Base-by-base conservation (phyloP, 2,797 vertebrate species). In the Platyrinchus mystaceus region DNA sequence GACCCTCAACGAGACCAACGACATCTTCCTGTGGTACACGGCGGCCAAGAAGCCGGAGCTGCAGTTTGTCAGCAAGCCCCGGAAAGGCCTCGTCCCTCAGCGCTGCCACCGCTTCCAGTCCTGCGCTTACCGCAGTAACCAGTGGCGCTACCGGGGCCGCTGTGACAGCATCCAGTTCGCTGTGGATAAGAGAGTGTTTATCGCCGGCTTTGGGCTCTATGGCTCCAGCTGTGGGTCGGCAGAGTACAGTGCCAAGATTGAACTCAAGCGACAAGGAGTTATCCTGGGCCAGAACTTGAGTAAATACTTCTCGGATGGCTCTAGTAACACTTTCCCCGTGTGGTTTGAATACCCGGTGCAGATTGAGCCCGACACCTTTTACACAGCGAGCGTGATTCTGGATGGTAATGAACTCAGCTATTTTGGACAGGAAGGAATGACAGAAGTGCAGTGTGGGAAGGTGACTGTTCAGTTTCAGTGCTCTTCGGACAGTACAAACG, bases 81-180 rank as follows among this genome's bases (percentile, higher is more conserved):
- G 99, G 27, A 99, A 98, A 50, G 99, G 99, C 44, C 98, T 99
- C 4, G 98, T 98, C 22, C 99, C 99, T 2, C 99, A 99, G 96
- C 98, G 99, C 50, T 99, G 99, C 96, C 99, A 99, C 97, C 98
- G 99, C 44, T 99, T 99, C 97, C 99, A 99, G 97, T 99, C 99
- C 2, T 99, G 99, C 32, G 99, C 99, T 93, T 99, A 99, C 94
- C 98, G 99, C 66, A 99, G 99, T 98, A 99, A 99, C 97, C 99
- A 99, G 97, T 99, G 99, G 99, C 99, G 99, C n/a, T 99, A 99
- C 89, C 96, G 99, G 32, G 99, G 99, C 50, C 99, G 99, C 69
- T 99, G 99, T 14, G 99, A 99, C 98, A 99, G 99, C 97, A 99
- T 99, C 95, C 99, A 99, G 98, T 99, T 99, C 44, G 99, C 99